Conservation (phyloP, 1,140 invertebrate genomes). For the Ceratina australensis region DNA sequence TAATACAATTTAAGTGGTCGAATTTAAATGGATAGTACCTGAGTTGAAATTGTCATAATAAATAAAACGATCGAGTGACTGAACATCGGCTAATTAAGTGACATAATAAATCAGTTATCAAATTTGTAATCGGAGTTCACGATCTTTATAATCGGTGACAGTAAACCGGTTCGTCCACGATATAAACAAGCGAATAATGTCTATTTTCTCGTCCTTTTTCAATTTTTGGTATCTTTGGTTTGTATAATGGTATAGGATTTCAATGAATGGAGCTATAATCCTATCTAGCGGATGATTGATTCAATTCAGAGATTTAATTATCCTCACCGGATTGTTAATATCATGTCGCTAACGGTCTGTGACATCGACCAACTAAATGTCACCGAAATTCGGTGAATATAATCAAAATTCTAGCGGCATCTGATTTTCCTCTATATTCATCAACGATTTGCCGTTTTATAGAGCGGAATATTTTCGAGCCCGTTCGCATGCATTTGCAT, state of each 20-base stretch:
- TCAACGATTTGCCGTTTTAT: slow-evolving; percentile 17
- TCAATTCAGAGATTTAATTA: background rate
- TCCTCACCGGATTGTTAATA: background rate
- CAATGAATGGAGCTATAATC: background rate
- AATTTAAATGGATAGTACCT: background rate
- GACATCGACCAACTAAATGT: background rate
- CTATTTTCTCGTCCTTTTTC: background rate
- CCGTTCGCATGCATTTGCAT: background rate
- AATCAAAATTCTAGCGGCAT: background rate
- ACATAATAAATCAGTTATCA: too few relatives aligned
- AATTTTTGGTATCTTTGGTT: background rate
- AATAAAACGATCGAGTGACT: too few relatives aligned
- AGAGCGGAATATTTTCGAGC: slow-evolving; percentile 18
- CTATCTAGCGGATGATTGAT: background rate
- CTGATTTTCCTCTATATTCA: background rate
- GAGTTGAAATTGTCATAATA: too few relatives aligned
- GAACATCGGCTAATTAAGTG: too few relatives aligned
- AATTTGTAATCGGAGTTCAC: too few relatives aligned
- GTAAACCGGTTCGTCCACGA: too few relatives aligned
- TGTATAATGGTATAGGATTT: background rate
- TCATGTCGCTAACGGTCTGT: background rate
- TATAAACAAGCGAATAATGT: too few relatives aligned
- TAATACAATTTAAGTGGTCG: too few relatives aligned
- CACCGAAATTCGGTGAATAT: background rate
- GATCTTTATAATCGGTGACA: too few relatives aligned